Base-by-base conservation (phyloP, 2,888 invertebrate genomes). In the Dicyrtomina minuta region DNA sequence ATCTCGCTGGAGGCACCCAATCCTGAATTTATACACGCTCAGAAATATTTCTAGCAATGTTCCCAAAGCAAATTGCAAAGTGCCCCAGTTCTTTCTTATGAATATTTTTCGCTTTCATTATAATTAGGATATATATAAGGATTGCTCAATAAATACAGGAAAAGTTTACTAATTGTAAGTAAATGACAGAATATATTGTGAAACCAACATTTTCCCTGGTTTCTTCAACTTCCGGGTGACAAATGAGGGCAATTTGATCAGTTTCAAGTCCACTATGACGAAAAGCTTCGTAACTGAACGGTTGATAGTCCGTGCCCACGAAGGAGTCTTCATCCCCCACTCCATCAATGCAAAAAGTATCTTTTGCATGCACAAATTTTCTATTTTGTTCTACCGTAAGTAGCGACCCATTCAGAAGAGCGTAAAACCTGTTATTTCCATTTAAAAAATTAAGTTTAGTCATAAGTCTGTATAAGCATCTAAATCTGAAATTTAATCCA, bases 281-380 rank as follows among this genome's bases (percentile, higher is more conserved):
- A 24, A 51, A 70, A 64, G 72, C 60, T 51, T 75, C 73, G 44
- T 69, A 66, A 61, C 46, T 61, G 2, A 43, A 13, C 6, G 41
- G 27, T 58, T 43, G 43, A 20, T 66, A 64, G 13, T 39, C 33
- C 6, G 20, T 6, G 8, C n/a, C 33, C 20, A 27, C 51, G n/a
- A 8, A 13, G 81, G 88, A 87, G 24, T 86, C 80, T n/a, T 79
- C 77, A 20, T 78, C 79, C 78, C 85, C 79, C 70, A 82, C 79
- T 73, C 82, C 83, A 81, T 82, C 85, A 81, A 82, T 79, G 79
- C 84, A 85, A 80, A 81, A 85, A 56, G 80, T 81, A 74, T 80
- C 83, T 72, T 82, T 82, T 64, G 80, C 79, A 77, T 83, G 79
- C 76, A 82, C 81, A 65, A 83, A 79, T 58, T 80, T 81, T 72